Evolutionary conservation across 2,797 vertebrate species (phyloP).

Genomic region (Sebastes aleutianus): DNA sequence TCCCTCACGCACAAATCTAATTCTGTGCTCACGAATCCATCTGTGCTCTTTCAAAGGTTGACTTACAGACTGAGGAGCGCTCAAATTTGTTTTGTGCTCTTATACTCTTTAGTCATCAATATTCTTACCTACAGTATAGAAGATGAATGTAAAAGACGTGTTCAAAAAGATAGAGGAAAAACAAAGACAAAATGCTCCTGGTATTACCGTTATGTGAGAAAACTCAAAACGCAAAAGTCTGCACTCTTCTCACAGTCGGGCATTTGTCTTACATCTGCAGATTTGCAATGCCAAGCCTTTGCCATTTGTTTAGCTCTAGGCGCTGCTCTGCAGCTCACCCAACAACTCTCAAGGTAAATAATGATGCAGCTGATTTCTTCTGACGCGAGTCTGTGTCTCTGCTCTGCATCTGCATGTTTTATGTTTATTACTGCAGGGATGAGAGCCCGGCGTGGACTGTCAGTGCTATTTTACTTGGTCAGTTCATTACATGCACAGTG

Average conservation of each 20-base stretch:
- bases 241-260: neutral
- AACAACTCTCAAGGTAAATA: slow-evolving; percentile 72
- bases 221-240: slow-evolving; percentile 8
- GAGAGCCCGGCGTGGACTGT: slow-evolving; percentile 42
- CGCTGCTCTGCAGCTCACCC: slow-evolving; percentile 21
- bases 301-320: slow-evolving; percentile 40
- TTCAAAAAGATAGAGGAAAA: neutral
- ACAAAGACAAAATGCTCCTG: neutral
- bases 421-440: slow-evolving; percentile 72
- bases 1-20: neutral
- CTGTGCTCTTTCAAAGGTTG: neutral
- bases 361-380: slow-evolving; percentile 64
- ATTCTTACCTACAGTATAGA: neutral
- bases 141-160: neutral
- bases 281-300: slow-evolving; percentile 27
- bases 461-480: slow-evolving; percentile 50
- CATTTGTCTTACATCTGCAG: slow-evolving; percentile 57
- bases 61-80: neutral
- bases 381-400: slow-evolving; percentile 52
- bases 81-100: neutral
- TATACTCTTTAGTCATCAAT: neutral
- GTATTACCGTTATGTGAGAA: neutral
- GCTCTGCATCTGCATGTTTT: slow-evolving; percentile 72
- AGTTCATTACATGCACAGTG: slow-evolving; percentile 53
- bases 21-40: neutral